Evolutionary conservation across 1,140 invertebrate genomes (phyloP), one percentile per base, ranked within the genome.

Genomic region (Cecropterus lyciades): DNA sequence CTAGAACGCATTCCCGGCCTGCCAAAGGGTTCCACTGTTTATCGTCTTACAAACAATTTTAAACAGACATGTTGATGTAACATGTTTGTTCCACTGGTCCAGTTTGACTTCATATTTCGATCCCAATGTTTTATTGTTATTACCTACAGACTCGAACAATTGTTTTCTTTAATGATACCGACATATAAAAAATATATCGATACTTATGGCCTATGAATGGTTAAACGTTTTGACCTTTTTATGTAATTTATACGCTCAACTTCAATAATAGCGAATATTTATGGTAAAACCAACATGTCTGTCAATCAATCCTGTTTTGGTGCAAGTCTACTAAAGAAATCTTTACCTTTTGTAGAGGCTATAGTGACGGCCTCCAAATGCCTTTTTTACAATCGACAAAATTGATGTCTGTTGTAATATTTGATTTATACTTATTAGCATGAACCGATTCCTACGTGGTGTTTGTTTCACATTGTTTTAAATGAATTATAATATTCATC

Each of bases 271-370:
- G 62, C 63, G 64, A 79, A 75, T 80, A 77, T 80, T 84, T 82
- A 79, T 82, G 79, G 80, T 72, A 77, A 80, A 75, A 79, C 72
- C 75, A 72, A 70, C 72, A 70, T 46, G 70, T 62, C 80, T 84
- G 86, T 84, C 82, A 89, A 85, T 89, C 86, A 85, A 77, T 77
- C 80, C 69, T 79, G 72, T 85, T 87, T 82, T 73, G 79, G 83
- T 57, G 55, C 69, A 67, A 72, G 75, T 74, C 66, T 66, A 57
- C 70, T 77, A 76, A 79, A 84, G 84, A 85, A 87, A 82, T 79
- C 78, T 57, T 70, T 72, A 70, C 79, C 82, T 76, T 87, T 76
- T 85, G 76, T 55, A 79, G 81, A 80, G 51, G 73, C 69, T 55
- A 49, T 33, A 11, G 30, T 62, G 55, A 55, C 57, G 67, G 43